A percentile compares a stretch with the other conserved stretches of the same genome.
These are phyloP conservation scores for Cantharis flavilabris DNA, from an alignment of 2,888 invertebrate species.

Conservation along the genomic window DNA sequence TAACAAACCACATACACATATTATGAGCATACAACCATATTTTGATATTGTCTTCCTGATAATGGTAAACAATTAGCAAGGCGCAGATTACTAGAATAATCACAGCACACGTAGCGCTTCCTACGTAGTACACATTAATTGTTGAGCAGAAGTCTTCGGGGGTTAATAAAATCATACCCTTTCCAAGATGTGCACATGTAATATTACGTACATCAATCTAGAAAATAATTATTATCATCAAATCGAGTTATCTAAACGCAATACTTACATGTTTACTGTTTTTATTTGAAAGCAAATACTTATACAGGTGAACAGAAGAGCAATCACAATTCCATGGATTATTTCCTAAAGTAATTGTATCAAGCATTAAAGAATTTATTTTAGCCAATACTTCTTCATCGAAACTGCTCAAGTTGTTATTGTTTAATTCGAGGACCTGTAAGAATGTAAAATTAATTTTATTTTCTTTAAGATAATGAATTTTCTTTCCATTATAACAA, in stretches of 20 bases:
- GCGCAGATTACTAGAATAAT: conserved; percentile 48
- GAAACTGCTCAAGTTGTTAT: conserved; percentile 60
- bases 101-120: not conserved
- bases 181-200: not conserved
- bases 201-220: not conserved
- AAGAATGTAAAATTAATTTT: conserved; percentile 23
- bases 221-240: not conserved
- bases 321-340: conserved; percentile 67
- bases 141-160: not conserved
- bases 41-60: conserved; percentile 65
- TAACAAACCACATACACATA: conserved; percentile 65
- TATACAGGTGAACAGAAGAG: conserved; percentile 45
- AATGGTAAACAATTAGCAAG: conserved; percentile 56
- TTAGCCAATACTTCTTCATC: conserved; percentile 52
- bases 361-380: conserved; percentile 50
- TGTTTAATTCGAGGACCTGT: conserved; percentile 58
- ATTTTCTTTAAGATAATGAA: not conserved
- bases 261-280: not conserved
- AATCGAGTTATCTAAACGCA: not conserved
- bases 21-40: conserved; percentile 69
- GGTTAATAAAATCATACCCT: not conserved
- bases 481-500: not conserved
- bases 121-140: conserved; percentile 19
- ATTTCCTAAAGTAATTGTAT: conserved; percentile 51
- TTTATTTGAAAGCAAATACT: not conserved